Base-by-base conservation (phyloP, 1,140 invertebrate genomes). In the Ylistrum balloti region DNA sequence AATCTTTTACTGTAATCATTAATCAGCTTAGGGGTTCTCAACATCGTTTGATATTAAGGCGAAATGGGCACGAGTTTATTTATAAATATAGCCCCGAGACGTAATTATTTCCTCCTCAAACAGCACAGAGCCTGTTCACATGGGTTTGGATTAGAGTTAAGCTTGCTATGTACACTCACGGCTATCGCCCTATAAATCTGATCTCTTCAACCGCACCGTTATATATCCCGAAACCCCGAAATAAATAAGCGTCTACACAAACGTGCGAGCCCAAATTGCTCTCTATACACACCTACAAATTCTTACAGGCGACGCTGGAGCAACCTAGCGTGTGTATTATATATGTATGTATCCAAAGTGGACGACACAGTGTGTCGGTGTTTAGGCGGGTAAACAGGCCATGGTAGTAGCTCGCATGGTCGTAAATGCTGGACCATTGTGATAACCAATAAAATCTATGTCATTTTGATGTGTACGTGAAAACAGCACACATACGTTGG, bases 181-280 rank as follows among this genome's bases (percentile, higher is more conserved):
- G 56, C 56, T 74, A 74, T 74, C 56, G n/a, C 20, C 5, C 9
- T 17, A 74, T 28, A 74, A 28, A 74, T 74, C 41, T 45, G 41
- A 45, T 45, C 56, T 28, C 56, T 74, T 74, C n/a, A 74, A 74
- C 56, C 56, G 56, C 28, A 74, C 56, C 56, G 56, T 74, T 74
- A 74, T 74, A 74, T 74, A 22, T 11, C n/a, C 1, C 22, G 28
- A n/a, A 22, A 74, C n/a, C n/a, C 28, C 9, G 28, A 28, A 74
- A 74, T 28, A 3, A 28, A 22, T n/a, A 74, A 7, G 56, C 22
- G 22, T 74, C 56, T 45, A 28, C 56, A 74, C 56, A 74, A 74
- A 74, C 56, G 56, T n/a, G n/a, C n/a, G 56, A 2, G 1, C 28
- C 56, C n/a, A n/a, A 74, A 74, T 28, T n/a, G 22, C 56, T n/a